A percentile compares a stretch with the other conserved stretches of the same genome.
phyloP scores from a whole-genome alignment of 2,888 invertebrate genomes.

The Pseudococcus jackbeardsleyi region DNA sequence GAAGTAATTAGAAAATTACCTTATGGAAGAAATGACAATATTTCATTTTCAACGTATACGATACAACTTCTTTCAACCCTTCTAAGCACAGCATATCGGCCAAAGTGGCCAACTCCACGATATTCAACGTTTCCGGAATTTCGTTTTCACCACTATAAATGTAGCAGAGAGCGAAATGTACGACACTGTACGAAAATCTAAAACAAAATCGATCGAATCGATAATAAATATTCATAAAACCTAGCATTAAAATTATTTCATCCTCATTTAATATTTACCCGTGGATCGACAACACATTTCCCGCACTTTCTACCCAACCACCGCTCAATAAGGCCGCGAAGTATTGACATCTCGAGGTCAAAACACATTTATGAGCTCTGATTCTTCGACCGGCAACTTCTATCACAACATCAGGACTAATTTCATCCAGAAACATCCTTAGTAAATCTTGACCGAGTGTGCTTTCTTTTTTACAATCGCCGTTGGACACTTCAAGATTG shows the following conservation, averaged over 20 bases:
- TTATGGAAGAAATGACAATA: constrained; percentile 96
- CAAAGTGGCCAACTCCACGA: constrained; percentile 88
- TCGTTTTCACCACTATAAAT: constrained; percentile 94
- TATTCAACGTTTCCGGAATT: constrained; percentile 87
- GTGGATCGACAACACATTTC: constrained; percentile 86
- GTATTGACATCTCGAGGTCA: constrained; percentile 92
- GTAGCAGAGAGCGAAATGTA: constrained; percentile 92
- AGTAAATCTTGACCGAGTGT: constrained; percentile 85
- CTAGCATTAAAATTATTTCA: no score
- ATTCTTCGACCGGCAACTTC: constrained; percentile 87
- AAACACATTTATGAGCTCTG: constrained; percentile 91
- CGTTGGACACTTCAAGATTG: constrained; percentile 54
- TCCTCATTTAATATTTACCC: constrained; percentile 73
- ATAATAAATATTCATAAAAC: background rate
- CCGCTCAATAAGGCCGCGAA: constrained; percentile 93
- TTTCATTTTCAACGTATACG: constrained; percentile 86
- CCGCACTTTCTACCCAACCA: constrained; percentile 84
- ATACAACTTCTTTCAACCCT: constrained; percentile 92
- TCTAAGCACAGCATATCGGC: constrained; percentile 92
- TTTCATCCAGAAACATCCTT: constrained; percentile 91
- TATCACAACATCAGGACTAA: constrained; percentile 88
- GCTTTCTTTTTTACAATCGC: constrained; percentile 41
- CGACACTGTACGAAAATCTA: constrained; percentile 85
- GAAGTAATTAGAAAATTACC: constrained; percentile 71
- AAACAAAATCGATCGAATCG: background rate